Conservation (phyloP, 2,888 invertebrate genomes). For the Miltochrista miniata region DNA sequence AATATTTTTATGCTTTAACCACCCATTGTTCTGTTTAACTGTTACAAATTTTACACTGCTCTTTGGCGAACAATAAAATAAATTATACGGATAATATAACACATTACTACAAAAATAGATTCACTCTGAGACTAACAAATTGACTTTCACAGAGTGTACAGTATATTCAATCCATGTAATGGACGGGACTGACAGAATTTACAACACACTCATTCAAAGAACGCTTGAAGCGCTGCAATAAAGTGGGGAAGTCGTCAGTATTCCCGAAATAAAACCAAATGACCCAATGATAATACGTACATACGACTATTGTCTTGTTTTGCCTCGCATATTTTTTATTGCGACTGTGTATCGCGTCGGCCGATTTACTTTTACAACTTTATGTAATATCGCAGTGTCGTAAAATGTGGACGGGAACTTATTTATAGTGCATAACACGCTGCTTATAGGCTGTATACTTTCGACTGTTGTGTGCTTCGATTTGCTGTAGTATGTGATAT, state of each 20-base stretch:
- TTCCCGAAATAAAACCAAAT: conserved; percentile 69
- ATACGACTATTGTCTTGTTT: conserved; percentile 63
- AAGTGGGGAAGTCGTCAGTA: conserved; percentile 48
- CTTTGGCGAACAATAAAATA: no score
- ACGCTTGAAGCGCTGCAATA: conserved; percentile 21
- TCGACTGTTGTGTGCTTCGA: conserved; percentile 23
- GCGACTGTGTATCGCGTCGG: conserved; percentile 44
- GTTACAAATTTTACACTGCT: no score
- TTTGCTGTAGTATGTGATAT: conserved; percentile 5
- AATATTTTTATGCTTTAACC: no score
- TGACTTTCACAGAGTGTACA: not conserved
- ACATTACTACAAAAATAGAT: no score
- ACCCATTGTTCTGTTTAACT: no score
- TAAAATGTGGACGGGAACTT: conserved; percentile 32
- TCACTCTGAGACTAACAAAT: not conserved
- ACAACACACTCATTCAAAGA: conserved; percentile 7
- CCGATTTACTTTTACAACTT: conserved; percentile 49
- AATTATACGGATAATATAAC: no score
- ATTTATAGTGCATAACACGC: conserved; percentile 31
- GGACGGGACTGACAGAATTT: conserved; percentile 1
- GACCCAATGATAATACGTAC: conserved; percentile 67
- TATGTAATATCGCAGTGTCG: conserved; percentile 30
- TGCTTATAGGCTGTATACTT: conserved; percentile 18
- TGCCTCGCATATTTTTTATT: conserved; percentile 52
- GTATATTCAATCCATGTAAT: conserved; percentile 13